These are phyloP conservation scores for Acomys russatus DNA, from an alignment of 2,797 vertebrate genomes.

Conservation along the genomic window DNA sequence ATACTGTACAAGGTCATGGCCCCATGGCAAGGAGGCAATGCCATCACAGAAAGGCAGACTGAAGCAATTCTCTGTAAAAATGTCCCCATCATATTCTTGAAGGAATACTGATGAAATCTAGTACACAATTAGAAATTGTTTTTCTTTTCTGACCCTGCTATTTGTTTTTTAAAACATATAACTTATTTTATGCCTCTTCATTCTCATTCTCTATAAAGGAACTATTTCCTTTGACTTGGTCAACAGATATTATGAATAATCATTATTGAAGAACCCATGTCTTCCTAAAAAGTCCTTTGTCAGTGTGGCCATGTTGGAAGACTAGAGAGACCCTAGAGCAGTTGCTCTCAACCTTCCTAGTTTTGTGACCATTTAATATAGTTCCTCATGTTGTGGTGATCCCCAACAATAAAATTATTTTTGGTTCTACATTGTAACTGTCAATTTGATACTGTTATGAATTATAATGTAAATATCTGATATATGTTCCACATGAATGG, in stretches of 20 bases:
- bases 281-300: background rate
- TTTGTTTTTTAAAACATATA: background rate
- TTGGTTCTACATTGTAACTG: background rate
- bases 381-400: no score
- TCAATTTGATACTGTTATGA: background rate
- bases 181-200: background rate
- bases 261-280: accelerated
- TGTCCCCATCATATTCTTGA: background rate
- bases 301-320: background rate
- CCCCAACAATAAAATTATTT: background rate
- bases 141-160: background rate
- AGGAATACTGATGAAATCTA: background rate
- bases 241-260: background rate
- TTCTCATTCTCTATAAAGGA: background rate
- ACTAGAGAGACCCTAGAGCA: background rate
- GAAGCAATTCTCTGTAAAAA: background rate
- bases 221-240: background rate
- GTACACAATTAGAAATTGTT: background rate
- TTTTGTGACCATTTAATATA: background rate
- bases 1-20: no score
- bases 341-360: background rate
- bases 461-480: background rate
- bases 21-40: no score
- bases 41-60: no score
- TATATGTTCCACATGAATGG: no score